phyloP scores from a whole-genome alignment of 2,797 vertebrate species.

The Gephyroberyx darwinii region DNA sequence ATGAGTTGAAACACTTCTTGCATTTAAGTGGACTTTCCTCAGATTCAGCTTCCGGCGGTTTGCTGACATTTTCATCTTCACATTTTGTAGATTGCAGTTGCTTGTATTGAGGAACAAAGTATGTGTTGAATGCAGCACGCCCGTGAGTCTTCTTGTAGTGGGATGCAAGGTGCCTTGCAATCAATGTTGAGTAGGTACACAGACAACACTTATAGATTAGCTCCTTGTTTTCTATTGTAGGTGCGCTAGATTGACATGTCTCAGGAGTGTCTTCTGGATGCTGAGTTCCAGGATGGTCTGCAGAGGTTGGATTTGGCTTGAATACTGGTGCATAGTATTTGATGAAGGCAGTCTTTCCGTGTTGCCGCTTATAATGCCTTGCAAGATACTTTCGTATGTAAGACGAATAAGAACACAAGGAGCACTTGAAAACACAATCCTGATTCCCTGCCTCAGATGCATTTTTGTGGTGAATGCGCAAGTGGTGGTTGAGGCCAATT shows the following conservation, averaged over 20 bases:
- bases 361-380: constrained; percentile 85
- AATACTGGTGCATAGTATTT: constrained; percentile 83
- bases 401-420: constrained; percentile 84
- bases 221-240: background rate
- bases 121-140: constrained; percentile 22
- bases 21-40: constrained; percentile 78
- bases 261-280: constrained; percentile 72
- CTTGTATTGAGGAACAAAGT: constrained; percentile 51
- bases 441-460: constrained; percentile 78
- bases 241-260: background rate
- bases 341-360: constrained; percentile 87
- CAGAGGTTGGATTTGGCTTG: constrained; percentile 78
- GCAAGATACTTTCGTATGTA: constrained; percentile 83
- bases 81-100: constrained; percentile 68
- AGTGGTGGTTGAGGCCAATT: constrained; percentile 84
- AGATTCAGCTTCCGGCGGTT: constrained; percentile 49
- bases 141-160: constrained; percentile 69
- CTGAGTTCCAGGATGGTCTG: constrained; percentile 67
- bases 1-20: constrained; percentile 84
- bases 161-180: constrained; percentile 49
- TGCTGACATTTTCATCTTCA: background rate
- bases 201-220: constrained; percentile 55
- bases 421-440: constrained; percentile 84
- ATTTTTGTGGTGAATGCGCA: constrained; percentile 83
- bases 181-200: constrained; percentile 46